These are phyloP conservation scores for Naso thynnoides DNA, from an alignment of 2,797 vertebrate genomes.

Conservation along the genomic window DNA sequence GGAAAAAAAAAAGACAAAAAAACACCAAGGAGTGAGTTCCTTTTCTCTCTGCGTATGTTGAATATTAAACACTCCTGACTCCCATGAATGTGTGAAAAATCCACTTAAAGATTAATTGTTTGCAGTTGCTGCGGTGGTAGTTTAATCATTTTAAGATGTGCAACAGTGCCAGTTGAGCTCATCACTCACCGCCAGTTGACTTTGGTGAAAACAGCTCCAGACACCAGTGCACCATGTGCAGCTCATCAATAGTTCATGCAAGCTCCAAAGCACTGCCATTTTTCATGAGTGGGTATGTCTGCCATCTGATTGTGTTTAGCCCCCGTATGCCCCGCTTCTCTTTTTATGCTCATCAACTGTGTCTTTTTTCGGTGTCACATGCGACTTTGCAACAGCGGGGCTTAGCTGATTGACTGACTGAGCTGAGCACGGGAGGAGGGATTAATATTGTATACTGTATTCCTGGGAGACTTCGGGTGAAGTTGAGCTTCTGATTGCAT, in stretches of 20 bases:
- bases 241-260: conserved; percentile 74
- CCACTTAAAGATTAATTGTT: conserved; percentile 65
- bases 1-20: conserved; percentile 25
- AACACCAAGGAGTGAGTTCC: conserved; percentile 6
- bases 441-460: conserved; percentile 13
- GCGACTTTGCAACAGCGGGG: conserved; percentile 29
- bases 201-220: conserved; percentile 58
- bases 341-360: conserved; percentile 52
- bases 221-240: conserved; percentile 63
- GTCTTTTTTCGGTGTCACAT: conserved; percentile 49
- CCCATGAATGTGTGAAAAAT: conserved; percentile 51
- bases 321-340: conserved; percentile 19
- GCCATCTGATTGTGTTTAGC: conserved; percentile 77
- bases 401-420: conserved; percentile 49
- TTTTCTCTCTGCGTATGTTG: conserved; percentile 30
- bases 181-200: conserved; percentile 70
- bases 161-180: conserved; percentile 66
- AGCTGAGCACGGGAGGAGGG: conserved; percentile 14
- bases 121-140: conserved; percentile 63
- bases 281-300: conserved; percentile 68
- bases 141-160: conserved; percentile 74
- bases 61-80: conserved; percentile 58
- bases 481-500: conserved; percentile 33
- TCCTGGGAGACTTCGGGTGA: conserved; percentile 23
- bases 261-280: conserved; percentile 63